phyloP scores from a whole-genome alignment of 1,140 invertebrate genomes.

The Bombyx mandarina region DNA sequence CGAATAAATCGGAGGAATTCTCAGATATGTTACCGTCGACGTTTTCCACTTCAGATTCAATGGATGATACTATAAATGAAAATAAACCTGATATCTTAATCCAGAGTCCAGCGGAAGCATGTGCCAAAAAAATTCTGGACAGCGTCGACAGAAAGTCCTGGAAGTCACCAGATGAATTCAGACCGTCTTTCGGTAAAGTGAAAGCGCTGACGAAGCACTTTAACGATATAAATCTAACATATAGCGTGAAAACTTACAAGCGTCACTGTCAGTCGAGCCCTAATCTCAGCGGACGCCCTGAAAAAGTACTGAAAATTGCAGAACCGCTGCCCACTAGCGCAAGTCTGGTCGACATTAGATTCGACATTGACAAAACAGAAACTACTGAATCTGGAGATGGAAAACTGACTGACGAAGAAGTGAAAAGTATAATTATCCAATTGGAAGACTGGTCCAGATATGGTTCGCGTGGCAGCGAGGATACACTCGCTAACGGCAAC shows the following conservation, averaged over 20 bases:
- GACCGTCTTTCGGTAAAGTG: constrained; percentile 74
- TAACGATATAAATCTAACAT: constrained; percentile 61
- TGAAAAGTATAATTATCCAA: constrained; percentile 72
- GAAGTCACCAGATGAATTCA: constrained; percentile 74
- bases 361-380: constrained; percentile 40
- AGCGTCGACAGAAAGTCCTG: constrained; percentile 72
- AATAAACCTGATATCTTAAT: constrained; percentile 11
- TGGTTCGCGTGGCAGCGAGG: constrained; percentile 61
- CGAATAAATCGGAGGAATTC: constrained; percentile 52
- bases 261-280: constrained; percentile 67
- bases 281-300: constrained; percentile 41
- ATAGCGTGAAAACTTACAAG: constrained; percentile 59
- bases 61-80: constrained; percentile 32
- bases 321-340: constrained; percentile 39
- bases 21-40: constrained; percentile 34
- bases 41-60: constrained; percentile 47
- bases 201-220: constrained; percentile 77
- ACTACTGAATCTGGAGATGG: constrained; percentile 38
- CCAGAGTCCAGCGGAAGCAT: constrained; percentile 24
- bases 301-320: constrained; percentile 24
- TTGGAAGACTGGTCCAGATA: constrained; percentile 73
- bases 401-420: constrained; percentile 70
- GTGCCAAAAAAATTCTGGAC: constrained; percentile 37
- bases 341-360: constrained; percentile 57
- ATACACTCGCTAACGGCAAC: constrained; percentile 58